A percentile compares a stretch with the other conserved stretches of the same genome.
phyloP scores from a whole-genome alignment of 2,113 vertebrate species.

The Rhombomys opimus region DNA sequence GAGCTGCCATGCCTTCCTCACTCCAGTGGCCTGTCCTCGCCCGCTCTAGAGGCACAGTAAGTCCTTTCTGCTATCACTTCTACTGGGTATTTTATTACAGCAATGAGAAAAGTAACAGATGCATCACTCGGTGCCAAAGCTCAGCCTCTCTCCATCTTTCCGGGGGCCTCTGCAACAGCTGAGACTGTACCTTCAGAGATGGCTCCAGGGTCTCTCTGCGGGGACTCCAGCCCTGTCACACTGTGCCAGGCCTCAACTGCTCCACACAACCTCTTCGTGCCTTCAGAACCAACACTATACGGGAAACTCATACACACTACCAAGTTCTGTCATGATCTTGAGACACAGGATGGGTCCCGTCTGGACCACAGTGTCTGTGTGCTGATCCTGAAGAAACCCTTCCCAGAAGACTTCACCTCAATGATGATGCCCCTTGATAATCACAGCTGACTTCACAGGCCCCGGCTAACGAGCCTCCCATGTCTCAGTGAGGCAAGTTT shows the following conservation, averaged over 20 bases:
- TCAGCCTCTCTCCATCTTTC: neutral
- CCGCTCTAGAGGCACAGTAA: neutral
- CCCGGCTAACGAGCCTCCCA: too few species aligned
- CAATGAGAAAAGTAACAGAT: neutral
- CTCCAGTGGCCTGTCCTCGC: neutral
- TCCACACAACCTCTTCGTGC: too few species aligned
- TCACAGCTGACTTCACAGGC: neutral
- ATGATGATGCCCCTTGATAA: neutral
- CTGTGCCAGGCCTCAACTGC: neutral
- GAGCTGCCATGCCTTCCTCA: neutral
- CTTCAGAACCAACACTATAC: neutral
- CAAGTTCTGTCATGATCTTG: neutral
- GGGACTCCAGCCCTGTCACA: neutral
- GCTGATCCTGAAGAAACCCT: neutral
- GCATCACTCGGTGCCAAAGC: neutral
- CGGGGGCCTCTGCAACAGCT: too few species aligned
- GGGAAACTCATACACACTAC: neutral
- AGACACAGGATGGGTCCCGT: neutral
- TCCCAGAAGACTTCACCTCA: neutral
- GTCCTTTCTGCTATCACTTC: neutral
- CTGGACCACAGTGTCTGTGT: neutral
- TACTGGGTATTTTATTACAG: neutral
- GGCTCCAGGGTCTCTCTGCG: neutral
- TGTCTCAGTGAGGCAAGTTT: neutral
- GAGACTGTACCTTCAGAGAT: neutral